A percentile compares a stretch with the other conserved stretches of the same genome.
Conservation (phyloP, 2,888 invertebrate species). For the Drepanosiphum platanoidis region DNA sequence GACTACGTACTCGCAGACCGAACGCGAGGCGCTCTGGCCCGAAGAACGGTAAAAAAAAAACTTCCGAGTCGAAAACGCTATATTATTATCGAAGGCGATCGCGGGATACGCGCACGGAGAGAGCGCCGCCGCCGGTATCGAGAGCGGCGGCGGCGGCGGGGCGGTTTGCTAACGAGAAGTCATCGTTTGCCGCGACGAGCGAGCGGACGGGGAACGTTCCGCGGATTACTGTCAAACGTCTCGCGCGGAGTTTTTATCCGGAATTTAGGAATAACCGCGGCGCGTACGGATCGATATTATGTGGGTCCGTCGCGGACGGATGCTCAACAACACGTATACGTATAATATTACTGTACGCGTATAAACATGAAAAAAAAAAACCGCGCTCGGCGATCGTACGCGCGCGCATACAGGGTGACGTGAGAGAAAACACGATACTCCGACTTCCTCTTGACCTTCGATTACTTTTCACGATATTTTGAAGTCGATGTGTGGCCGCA, state of each 20-base stretch:
- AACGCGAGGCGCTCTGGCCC: no score
- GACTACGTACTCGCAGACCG: no score
- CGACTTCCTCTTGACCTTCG: no score
- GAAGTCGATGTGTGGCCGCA: no score
- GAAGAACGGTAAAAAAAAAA: no score
- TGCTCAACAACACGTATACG: background rate
- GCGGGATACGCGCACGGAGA: background rate
- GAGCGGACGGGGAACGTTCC: background rate
- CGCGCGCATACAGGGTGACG: no score
- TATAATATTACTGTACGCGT: no score
- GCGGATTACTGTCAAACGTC: conserved; percentile 39
- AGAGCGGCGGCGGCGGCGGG: background rate
- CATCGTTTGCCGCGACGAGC: conserved; percentile 5
- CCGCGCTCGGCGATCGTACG: no score
- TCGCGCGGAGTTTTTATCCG: conserved; percentile 18
- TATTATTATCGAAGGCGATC: background rate
- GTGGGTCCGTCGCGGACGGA: background rate
- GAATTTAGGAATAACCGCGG: background rate
- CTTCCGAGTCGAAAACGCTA: conserved; percentile 13
- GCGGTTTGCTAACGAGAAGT: conserved; percentile 12
- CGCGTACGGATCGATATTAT: background rate
- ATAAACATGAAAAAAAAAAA: no score
- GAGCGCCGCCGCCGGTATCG: background rate
- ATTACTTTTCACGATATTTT: no score
- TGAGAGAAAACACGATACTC: no score